phyloP scores from a whole-genome alignment of 1,140 invertebrate genomes.

The Penaeus japonicus region DNA sequence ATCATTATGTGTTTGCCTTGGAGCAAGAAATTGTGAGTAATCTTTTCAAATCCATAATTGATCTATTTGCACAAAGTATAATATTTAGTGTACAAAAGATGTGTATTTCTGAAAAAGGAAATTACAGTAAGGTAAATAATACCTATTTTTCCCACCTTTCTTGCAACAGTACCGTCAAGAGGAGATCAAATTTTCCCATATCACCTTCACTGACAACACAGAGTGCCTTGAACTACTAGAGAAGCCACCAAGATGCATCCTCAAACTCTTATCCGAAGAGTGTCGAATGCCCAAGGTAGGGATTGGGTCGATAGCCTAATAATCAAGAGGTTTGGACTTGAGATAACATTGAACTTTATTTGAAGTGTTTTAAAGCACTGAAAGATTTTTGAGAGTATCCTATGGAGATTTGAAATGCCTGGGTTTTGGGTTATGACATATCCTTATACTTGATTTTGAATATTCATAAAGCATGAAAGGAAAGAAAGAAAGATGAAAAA shows the following conservation, averaged over 20 bases:
- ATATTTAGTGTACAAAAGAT: slow-evolving; percentile 9
- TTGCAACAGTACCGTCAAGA: slow-evolving; percentile 76
- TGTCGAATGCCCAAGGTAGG: slow-evolving; percentile 87
- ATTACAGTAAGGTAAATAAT: background rate
- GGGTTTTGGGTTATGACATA: no score
- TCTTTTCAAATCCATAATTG: background rate
- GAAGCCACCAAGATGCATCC: slow-evolving; percentile 86
- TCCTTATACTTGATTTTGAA: no score
- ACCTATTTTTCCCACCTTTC: slow-evolving; percentile 36
- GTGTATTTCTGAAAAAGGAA: background rate
- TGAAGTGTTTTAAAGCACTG: no score
- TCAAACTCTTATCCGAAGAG: slow-evolving; percentile 88
- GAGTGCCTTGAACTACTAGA: slow-evolving; percentile 87
- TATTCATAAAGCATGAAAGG: no score
- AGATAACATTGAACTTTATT: no score
- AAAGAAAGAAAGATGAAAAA: no score
- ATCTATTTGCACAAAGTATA: background rate
- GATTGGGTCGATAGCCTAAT: background rate
- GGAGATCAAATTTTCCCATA: slow-evolving; percentile 87
- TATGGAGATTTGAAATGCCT: no score
- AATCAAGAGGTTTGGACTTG: no score
- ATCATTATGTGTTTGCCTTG: slow-evolving; percentile 92
- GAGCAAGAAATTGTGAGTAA: slow-evolving; percentile 90
- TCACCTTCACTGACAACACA: slow-evolving; percentile 90
- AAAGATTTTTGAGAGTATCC: no score